Conservation (phyloP, 2,113 vertebrate species). For the Condylura cristata region DNA sequence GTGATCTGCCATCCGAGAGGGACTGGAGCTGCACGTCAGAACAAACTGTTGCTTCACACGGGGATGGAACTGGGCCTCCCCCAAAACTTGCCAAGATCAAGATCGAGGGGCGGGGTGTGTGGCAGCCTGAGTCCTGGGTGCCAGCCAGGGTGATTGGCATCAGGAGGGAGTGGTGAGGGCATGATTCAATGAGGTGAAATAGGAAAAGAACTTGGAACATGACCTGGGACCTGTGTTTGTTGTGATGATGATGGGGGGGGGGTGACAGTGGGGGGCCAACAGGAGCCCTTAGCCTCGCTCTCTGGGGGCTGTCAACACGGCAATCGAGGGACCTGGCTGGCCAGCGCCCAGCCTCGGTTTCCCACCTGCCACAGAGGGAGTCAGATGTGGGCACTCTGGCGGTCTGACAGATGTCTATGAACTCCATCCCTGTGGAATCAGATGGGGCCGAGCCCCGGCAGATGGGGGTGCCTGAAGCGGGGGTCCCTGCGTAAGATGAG, state of each 20-base stretch:
- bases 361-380: neutral
- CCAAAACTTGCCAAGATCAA: neutral
- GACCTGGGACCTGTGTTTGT: neutral
- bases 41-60: fast-evolving
- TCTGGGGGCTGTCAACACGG: neutral
- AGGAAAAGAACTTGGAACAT: neutral
- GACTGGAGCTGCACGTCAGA: no score
- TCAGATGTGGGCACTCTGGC: neutral
- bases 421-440: neutral
- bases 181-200: neutral
- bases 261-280: neutral
- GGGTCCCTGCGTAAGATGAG: neutral
- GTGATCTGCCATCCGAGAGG: fast-evolving
- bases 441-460: neutral
- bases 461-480: neutral
- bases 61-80: neutral
- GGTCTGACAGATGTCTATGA: neutral
- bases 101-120: neutral
- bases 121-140: neutral
- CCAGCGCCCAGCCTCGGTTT: neutral
- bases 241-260: neutral
- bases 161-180: neutral
- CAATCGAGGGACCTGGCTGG: neutral
- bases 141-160: neutral
- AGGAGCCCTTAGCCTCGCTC: neutral